Conservation (phyloP, 2,113 vertebrate species). For the Sisor rabdophorus region DNA sequence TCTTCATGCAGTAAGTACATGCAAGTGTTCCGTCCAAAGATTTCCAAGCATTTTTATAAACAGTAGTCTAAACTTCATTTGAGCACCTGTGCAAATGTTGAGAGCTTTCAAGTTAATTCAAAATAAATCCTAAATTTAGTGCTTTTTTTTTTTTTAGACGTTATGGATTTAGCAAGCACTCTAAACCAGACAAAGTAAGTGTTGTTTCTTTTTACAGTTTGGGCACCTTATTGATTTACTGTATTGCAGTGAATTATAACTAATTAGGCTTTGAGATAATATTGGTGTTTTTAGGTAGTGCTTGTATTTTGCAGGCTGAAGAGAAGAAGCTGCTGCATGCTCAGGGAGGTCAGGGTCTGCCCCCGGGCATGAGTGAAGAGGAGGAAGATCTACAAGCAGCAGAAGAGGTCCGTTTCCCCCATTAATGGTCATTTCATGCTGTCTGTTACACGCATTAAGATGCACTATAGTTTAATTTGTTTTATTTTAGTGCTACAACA, state of each 20-base stretch:
- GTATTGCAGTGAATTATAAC: not conserved
- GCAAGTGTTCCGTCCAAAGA: slow-evolving; percentile 4
- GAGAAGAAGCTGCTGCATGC: slow-evolving; percentile 69
- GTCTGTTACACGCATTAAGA: too few relatives aligned
- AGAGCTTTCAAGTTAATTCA: not conserved
- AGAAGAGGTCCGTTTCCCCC: slow-evolving; percentile 78
- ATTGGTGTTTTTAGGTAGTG: not conserved
- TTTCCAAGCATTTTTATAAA: not conserved
- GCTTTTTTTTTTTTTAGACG: slow-evolving; percentile 65
- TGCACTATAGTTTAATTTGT: too few relatives aligned
- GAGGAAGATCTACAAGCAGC: slow-evolving; percentile 84
- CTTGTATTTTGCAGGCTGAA: slow-evolving; percentile 67
- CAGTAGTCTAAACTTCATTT: not conserved
- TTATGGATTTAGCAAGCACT: slow-evolving; percentile 84
- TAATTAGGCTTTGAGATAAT: not conserved
- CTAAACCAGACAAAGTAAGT: slow-evolving; percentile 82
- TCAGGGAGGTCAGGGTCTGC: slow-evolving; percentile 61
- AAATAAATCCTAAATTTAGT: not conserved
- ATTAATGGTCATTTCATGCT: too few relatives aligned
- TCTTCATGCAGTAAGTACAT: slow-evolving; percentile 49
- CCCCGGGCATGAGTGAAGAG: slow-evolving; percentile 73
- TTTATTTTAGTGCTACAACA: too few relatives aligned
- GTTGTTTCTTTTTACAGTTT: not conserved
- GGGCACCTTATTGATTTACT: not conserved
- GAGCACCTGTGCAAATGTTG: not conserved